These are phyloP conservation scores for Epinotia nisella DNA, from an alignment of 2,888 invertebrate genomes.

Conservation along the genomic window DNA sequence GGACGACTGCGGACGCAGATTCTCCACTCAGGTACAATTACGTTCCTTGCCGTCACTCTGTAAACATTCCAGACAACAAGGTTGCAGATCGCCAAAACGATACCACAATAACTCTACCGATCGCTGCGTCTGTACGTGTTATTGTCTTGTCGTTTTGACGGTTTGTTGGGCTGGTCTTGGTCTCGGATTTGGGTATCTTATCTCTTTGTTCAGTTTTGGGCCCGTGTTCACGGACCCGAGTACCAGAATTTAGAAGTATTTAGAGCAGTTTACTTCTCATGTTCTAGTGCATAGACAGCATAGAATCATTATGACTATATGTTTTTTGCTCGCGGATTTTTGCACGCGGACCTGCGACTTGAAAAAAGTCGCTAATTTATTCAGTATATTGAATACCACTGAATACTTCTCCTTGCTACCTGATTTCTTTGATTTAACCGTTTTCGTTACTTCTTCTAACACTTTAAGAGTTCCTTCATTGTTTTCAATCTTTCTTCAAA, in stretches of 20 bases:
- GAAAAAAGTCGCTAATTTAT: conserved; percentile 22
- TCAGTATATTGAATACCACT: not conserved
- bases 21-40: conserved; percentile 92
- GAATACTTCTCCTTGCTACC: not conserved
- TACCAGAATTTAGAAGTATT: conserved; percentile 22
- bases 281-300: conserved; percentile 25
- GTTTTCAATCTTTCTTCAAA: conserved; percentile 20
- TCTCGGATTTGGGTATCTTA: conserved; percentile 40
- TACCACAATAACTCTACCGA: conserved; percentile 55
- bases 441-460: conserved; percentile 5
- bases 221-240: conserved; percentile 53
- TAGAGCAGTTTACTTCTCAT: conserved; percentile 19
- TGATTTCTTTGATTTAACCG: not conserved
- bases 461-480: not conserved
- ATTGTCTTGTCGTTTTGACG: conserved; percentile 59
- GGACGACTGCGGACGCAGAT: conserved; percentile 95
- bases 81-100: conserved; percentile 56
- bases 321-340: conserved; percentile 34
- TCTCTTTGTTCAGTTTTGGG: conserved; percentile 42
- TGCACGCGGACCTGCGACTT: conserved; percentile 43
- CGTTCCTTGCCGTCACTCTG: conserved; percentile 53
- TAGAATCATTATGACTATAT: not conserved
- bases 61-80: conserved; percentile 46
- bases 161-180: conserved; percentile 52
- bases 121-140: conserved; percentile 50